Base-by-base conservation (phyloP, 2,113 vertebrate genomes). In the Kryptolebias marmoratus region DNA sequence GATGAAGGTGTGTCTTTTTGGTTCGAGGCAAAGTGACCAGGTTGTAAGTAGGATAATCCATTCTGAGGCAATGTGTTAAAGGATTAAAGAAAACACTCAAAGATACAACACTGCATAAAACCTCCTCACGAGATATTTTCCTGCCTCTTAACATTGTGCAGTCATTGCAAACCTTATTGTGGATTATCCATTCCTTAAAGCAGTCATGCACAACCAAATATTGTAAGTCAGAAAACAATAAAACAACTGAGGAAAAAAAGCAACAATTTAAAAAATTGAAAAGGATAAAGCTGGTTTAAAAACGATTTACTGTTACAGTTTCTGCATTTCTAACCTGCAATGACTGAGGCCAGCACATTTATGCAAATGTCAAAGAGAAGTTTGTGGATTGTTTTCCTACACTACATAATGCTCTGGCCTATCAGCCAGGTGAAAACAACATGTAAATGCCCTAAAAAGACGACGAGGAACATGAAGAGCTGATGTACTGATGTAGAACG, bases 361-460 rank as follows among this genome's bases (percentile, higher is more conserved):
- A 58, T 18, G 44, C 53, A 76, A 71, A 68, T 68, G 70, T 65
- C 74, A 77, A 60, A 83, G 71, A 62, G 14, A 64, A 64, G 30
- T 73, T 36, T 28, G 78, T 27, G 58, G n/a, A 13, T 71, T 76
- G 85, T 54, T 16, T 15, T 22, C 79, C 49, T 60, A 15, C 1
- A 13, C 48, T 62, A 57, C 32, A 86, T 63, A 50, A 54, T 80
- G 89, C 77, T 55, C 76, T 64, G 71, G 79, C 77, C 78, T 87
- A 77, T 68, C 83, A 73, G 68, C 28, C 66, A 75, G 66, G 66
- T 73, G 64, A 77, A 67, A n/a, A 45, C 55, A 77, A 18, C 83
- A 73, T 70, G 73, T 71, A 66, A 80, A 82, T 59, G 30, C 64
- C 70, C 49, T 4, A 42, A 72, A 66, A 84, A 77, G 73, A 78